phyloP scores from a whole-genome alignment of 2,888 invertebrate genomes.

The Ormyrus labotus region DNA sequence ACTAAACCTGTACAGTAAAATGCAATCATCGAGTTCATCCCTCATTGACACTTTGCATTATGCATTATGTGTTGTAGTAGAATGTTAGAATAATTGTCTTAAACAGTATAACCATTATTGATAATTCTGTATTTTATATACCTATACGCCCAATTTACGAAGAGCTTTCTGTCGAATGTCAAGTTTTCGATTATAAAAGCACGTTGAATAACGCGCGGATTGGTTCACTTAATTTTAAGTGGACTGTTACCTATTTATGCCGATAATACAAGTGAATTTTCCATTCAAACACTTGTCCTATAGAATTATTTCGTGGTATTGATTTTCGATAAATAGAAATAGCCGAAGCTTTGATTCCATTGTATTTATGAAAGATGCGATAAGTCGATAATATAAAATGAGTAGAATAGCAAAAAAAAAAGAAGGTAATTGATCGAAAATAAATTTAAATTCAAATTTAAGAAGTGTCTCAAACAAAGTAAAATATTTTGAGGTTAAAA shows the following conservation, averaged over 20 bases:
- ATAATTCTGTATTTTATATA: slow-evolving; percentile 9
- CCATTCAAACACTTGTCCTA: slow-evolving; percentile 28
- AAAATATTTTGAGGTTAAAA: slow-evolving; percentile 32
- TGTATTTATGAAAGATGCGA: background rate
- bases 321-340: slow-evolving; percentile 21
- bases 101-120: slow-evolving; percentile 10
- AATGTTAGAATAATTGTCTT: slow-evolving; percentile 37
- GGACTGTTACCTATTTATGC: background rate
- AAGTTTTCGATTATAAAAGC: too few species aligned
- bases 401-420: too few species aligned
- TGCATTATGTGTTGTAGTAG: slow-evolving; percentile 49
- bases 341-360: background rate
- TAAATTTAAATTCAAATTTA: background rate
- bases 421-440: background rate
- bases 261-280: slow-evolving; percentile 18
- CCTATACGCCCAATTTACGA: background rate
- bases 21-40: slow-evolving; percentile 27
- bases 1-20: slow-evolving; percentile 18
- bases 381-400: too few species aligned
- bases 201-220: background rate
- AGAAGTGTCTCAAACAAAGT: too few species aligned
- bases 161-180: too few species aligned
- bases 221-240: slow-evolving; percentile 5
- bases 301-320: slow-evolving; percentile 31
- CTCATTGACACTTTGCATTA: slow-evolving; percentile 39